phyloP scores from a whole-genome alignment of 2,888 invertebrate species.

The Epinotia ramella region DNA sequence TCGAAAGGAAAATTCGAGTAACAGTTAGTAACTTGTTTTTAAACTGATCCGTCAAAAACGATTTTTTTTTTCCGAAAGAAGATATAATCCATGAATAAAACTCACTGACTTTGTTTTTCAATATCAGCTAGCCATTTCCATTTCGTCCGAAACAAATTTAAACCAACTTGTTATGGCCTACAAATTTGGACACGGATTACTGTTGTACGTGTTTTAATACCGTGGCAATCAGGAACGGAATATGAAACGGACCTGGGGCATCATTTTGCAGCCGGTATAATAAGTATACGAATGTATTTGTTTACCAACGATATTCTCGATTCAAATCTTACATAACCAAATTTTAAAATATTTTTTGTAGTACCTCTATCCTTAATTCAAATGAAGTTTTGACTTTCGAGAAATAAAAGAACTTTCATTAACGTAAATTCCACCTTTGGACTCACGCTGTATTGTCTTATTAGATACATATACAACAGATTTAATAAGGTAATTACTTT shows the following conservation, averaged over 20 bases:
- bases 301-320: background rate
- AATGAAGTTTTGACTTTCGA: too few relatives aligned
- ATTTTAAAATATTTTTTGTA: background rate
- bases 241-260: background rate
- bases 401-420: too few relatives aligned
- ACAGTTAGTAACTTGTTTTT: too few relatives aligned
- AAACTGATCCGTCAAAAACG: too few relatives aligned
- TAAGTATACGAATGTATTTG: background rate
- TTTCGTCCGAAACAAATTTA: conserved; percentile 20
- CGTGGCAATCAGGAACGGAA: conserved; percentile 18
- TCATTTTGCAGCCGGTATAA: background rate
- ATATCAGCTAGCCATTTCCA: conserved; percentile 7
- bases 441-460: too few relatives aligned
- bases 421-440: too few relatives aligned
- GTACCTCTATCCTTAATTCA: background rate
- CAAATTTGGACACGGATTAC: conserved; percentile 25
- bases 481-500: too few relatives aligned
- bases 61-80: too few relatives aligned
- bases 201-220: conserved; percentile 34
- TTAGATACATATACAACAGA: too few relatives aligned
- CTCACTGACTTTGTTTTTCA: background rate
- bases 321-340: background rate
- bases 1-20: too few relatives aligned
- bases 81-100: background rate
- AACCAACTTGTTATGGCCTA: conserved; percentile 6